Evolutionary conservation across 2,888 invertebrate genomes (phyloP), one percentile per base, ranked within the genome.

Genomic region (Mimumesa dahlbomi): DNA sequence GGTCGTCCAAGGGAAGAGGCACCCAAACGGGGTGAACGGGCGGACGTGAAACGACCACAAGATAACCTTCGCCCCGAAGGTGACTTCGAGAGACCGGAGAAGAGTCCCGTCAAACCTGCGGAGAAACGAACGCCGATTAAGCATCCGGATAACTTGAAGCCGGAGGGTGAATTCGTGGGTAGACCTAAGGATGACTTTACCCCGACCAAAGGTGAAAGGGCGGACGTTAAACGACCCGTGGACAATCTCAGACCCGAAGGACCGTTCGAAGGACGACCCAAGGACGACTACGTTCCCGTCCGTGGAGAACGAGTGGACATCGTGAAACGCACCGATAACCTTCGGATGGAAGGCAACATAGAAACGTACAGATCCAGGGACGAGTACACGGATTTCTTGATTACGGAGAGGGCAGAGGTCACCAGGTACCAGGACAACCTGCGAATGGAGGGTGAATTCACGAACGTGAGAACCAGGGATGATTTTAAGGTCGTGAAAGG

Each of bases 171-270:
- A 4, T 91, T 91, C 73, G 87, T 88, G 22, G 76, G 89, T 11
- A 90, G 88, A 0, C 88, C 88, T 40, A 89, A 87, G 16, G 86
- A 90, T 0, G 74, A 88, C 45, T 72, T 58, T 4, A 82, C 79
- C 0, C 90, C 90, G 1, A 89, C 84, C 0, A 77, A 89, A 73
- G 84, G 89, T 45, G 86, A 86, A 49, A 73, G 87, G 0, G 79
- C 84, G 0, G 79, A 80, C 2, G 67, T 83, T 1, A 86, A 81
- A 74, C 91, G 90, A 82, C 91, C 90, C 0, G 85, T 90, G 66
- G 92, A 92, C 69, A 92, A 92, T 73, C 88, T 95, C 0, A 91
- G 90, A 77, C 93, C 93, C 0, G 94, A 93, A 85, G 93, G 93
- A n/a, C 90, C 91, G 0, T 82, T 92, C 90, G 92, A 91, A 89